These are phyloP conservation scores for human (Homo sapiens) DNA, from an alignment of 2,113 vertebrate genomes.

Conservation along the genomic window DNA sequence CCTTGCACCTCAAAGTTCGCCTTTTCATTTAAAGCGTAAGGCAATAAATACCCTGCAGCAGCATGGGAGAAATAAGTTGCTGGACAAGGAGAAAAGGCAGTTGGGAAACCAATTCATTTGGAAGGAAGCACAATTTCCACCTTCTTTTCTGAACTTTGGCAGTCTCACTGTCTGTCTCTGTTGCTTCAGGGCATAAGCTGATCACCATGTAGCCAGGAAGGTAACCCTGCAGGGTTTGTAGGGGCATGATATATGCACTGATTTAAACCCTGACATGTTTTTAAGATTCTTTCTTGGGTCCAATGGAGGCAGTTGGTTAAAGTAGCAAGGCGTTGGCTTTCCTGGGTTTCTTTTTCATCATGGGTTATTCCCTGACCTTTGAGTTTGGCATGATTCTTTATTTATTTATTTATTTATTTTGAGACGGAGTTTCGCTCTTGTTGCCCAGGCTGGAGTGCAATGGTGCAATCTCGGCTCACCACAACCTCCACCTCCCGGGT, in stretches of 20 bases:
- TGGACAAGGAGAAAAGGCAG: not conserved
- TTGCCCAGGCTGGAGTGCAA: too few relatives aligned
- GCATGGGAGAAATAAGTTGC: not conserved
- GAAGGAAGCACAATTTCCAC: slow-evolving; percentile 63
- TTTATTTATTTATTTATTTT: too few relatives aligned
- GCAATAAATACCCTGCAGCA: slow-evolving; percentile 79
- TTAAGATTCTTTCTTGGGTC: slow-evolving; percentile 47
- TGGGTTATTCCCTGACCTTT: slow-evolving; percentile 70
- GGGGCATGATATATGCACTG: slow-evolving; percentile 39
- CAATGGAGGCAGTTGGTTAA: not conserved
- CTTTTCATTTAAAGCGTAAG: slow-evolving; percentile 76
- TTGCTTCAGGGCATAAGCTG: slow-evolving; percentile 64
- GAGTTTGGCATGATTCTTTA: not conserved
- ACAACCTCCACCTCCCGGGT: too few relatives aligned
- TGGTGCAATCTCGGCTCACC: too few relatives aligned
- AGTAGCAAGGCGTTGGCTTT: not conserved
- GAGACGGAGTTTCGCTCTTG: too few relatives aligned
- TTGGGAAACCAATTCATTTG: not conserved
- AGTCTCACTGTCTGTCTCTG: slow-evolving; percentile 31
- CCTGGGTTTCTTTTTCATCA: slow-evolving; percentile 60
- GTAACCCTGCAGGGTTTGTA: slow-evolving; percentile 1
- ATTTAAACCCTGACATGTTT: not conserved
- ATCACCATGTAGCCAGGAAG: not conserved
- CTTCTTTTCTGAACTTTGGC: not conserved
- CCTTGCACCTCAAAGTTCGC: slow-evolving; percentile 40